Percentiles rank a stretch among this genome's conserved stretches.
phyloP scores from a whole-genome alignment of 2,888 invertebrate species.

The Melipona bicolor region DNA sequence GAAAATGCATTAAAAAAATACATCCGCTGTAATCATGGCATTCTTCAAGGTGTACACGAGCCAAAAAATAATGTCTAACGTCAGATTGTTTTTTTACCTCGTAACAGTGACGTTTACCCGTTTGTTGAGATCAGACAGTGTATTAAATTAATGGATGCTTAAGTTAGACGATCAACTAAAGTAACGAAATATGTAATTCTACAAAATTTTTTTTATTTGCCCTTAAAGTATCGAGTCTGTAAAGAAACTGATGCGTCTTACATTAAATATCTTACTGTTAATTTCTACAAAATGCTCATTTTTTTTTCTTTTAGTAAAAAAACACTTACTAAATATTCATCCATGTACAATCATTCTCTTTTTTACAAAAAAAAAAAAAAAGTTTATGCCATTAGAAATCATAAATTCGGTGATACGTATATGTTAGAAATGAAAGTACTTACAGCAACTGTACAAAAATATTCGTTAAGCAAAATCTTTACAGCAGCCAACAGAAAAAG shows the following conservation, averaged over 20 bases:
- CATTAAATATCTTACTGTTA: conserved; percentile 1
- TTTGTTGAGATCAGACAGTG: conserved; percentile 36
- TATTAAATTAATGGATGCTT: conserved; percentile 1
- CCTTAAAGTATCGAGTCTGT: conserved; percentile 3
- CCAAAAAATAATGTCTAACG: conserved; percentile 1
- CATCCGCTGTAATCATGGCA: conserved; percentile 49
- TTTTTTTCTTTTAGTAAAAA: not conserved
- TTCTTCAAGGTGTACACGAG: conserved; percentile 55
- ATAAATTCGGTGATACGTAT: conserved; percentile 33
- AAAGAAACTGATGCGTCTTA: not conserved
- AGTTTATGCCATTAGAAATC: conserved; percentile 2
- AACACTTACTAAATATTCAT: conserved; percentile 14
- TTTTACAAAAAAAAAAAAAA: not conserved
- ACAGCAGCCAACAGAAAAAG: conserved; percentile 44
- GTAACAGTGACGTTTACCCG: not conserved
- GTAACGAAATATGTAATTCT: conserved; percentile 13
- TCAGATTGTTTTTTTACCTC: not conserved
- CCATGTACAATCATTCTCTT: not conserved
- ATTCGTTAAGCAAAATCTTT: conserved; percentile 51
- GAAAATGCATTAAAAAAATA: conserved; percentile 50
- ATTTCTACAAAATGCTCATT: not conserved
- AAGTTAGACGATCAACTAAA: conserved; percentile 7
- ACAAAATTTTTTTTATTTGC: not conserved
- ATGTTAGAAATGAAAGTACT: conserved; percentile 68
- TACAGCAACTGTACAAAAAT: conserved; percentile 75